Base-by-base conservation (phyloP, 1,140 invertebrate species). In the Heliothis virescens region DNA sequence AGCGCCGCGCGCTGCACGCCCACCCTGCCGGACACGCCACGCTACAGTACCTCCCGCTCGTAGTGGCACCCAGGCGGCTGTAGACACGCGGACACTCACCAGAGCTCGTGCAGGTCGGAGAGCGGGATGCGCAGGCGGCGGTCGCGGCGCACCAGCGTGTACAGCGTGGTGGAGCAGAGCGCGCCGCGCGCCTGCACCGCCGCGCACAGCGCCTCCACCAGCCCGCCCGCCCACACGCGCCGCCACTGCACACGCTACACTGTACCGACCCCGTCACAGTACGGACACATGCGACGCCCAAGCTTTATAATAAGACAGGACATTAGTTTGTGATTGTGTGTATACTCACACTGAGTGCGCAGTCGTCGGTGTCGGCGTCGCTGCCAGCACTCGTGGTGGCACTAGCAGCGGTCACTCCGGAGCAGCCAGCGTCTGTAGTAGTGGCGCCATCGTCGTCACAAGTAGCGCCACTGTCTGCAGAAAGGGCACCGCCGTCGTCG, bases 81-180 rank as follows among this genome's bases (percentile, higher is more conserved):
- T n/a, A n/a, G n/a, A n/a, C n/a, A n/a, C n/a, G n/a, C n/a, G n/a
- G n/a, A n/a, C n/a, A 71, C 47, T 71, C 67, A 71, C 67, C 47
- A 52, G 12, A 52, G 9, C 48, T 12, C 47, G 50, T 57, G 71
- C 71, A 73, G 71, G 52, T 34, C 53, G 26, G 52, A 16, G 4
- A 21, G 13, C 53, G 29, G 7, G 5, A 41, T 29, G 53, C 11
- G 1, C 2, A 26, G 18, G 0, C 67, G 12, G 5, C 29, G 50
- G 11, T 2, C 48, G 48, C 67, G 29, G 0, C 10, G n/a, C 34
- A 59, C 53, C 10, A 47, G 29, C 12, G 15, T 41, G 55, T 57
- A 74, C 15, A 74, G 34, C 71, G 15, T 15, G 7, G 71, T 18
- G 55, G 18, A 59, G 29, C 26, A 74, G 15, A 74, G 53, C 15